These are phyloP conservation scores for Mycalesis mineus DNA, from an alignment of 2,888 invertebrate species.

Conservation along the genomic window DNA sequence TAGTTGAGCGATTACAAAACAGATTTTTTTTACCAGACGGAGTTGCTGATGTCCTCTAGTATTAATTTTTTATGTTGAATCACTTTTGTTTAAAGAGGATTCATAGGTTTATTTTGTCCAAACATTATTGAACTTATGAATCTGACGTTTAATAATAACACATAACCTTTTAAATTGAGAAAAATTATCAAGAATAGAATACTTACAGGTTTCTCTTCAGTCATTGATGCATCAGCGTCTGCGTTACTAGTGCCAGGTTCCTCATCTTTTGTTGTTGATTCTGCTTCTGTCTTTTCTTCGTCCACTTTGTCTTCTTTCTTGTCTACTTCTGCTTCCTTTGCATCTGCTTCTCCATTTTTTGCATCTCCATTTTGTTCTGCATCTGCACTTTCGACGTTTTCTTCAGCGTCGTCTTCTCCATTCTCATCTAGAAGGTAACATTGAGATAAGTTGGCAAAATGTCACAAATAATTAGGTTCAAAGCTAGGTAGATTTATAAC, in stretches of 20 bases:
- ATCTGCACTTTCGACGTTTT: slow-evolving; percentile 38
- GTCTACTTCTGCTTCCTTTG: slow-evolving; percentile 47
- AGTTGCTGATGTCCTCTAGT: too few relatives aligned
- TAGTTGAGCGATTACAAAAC: too few relatives aligned
- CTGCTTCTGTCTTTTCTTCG: slow-evolving; percentile 42
- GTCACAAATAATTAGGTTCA: too few relatives aligned
- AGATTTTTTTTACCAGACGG: too few relatives aligned
- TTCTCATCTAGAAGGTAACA: slow-evolving; percentile 48
- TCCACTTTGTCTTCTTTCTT: not conserved
- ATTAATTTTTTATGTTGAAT: too few relatives aligned
- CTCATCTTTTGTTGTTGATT: slow-evolving; percentile 55
- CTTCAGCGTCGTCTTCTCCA: slow-evolving; percentile 43
- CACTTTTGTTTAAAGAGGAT: too few relatives aligned
- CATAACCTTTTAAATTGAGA: too few relatives aligned
- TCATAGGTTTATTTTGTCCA: too few relatives aligned
- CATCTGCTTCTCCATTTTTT: slow-evolving; percentile 76
- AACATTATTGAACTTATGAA: too few relatives aligned
- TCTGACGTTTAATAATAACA: too few relatives aligned
- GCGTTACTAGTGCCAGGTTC: slow-evolving; percentile 31
- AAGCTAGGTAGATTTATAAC: too few relatives aligned
- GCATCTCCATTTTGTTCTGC: slow-evolving; percentile 68
- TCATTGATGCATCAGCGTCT: slow-evolving; percentile 28
- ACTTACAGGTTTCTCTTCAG: slow-evolving; percentile 52
- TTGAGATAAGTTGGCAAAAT: not conserved
- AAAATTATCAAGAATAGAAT: too few relatives aligned